Evolutionary conservation across 64 coral and sea anemone genomes (phyloP).

Genomic region (Stichodactyla mertensii): DNA sequence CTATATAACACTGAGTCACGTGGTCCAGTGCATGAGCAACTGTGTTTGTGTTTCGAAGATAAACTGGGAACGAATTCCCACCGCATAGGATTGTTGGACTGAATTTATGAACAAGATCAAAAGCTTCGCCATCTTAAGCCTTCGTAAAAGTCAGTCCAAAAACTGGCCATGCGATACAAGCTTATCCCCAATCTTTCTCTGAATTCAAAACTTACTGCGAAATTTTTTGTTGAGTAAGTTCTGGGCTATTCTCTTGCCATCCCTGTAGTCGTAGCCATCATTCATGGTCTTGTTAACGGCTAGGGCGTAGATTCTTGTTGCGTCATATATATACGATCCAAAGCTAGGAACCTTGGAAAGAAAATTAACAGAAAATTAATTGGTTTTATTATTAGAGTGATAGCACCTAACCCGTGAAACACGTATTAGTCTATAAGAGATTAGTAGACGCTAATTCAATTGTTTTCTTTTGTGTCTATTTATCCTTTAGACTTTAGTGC

Average conservation of each 20-base stretch:
- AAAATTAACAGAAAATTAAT: neutral
- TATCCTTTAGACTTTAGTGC: no score
- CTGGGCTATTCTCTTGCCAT: constrained; percentile 55
- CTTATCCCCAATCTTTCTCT: no score
- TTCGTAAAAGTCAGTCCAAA: no score
- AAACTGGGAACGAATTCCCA: no score
- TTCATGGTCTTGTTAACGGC: constrained; percentile 69
- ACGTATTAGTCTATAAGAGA: neutral
- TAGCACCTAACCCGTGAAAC: neutral
- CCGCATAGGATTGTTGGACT: no score
- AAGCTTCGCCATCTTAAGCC: no score
- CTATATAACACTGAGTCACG: no score
- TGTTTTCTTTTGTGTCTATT: no score
- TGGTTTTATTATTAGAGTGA: neutral
- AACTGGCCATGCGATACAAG: no score
- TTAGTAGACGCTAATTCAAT: neutral
- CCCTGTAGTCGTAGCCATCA: constrained; percentile 33
- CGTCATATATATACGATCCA: constrained; percentile 74
- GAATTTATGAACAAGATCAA: no score
- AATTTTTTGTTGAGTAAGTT: constrained; percentile 56
- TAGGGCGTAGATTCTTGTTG: constrained; percentile 79
- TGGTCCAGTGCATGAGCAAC: no score
- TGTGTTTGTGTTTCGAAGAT: no score
- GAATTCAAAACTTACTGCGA: constrained; percentile 27
- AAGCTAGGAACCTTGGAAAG: constrained; percentile 34